Percentiles rank a stretch among this genome's conserved stretches.
Evolutionary conservation across 2,113 vertebrate species (phyloP).

Genomic region (Paracanthobrama guichenoti): DNA sequence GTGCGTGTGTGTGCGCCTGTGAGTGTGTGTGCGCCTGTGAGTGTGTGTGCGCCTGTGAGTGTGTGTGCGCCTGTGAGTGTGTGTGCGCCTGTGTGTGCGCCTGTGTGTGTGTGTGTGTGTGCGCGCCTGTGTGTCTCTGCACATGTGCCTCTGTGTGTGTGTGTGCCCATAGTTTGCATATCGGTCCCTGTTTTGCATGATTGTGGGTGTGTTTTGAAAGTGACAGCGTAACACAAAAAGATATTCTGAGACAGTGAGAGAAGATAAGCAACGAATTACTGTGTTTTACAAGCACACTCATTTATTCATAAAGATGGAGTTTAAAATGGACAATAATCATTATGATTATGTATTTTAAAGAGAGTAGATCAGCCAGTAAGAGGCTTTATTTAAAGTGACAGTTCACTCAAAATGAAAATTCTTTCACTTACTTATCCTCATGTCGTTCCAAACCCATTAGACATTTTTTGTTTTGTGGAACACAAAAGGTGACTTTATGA

Average conservation of each 20-base stretch:
- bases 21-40: no score
- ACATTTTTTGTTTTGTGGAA: background rate
- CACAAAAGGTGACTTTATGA: background rate
- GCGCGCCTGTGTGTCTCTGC: no score
- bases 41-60: no score
- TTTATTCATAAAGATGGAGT: no score
- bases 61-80: no score
- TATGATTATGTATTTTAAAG: background rate
- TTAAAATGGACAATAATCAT: background rate
- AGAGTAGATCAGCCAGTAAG: background rate
- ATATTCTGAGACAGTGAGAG: background rate
- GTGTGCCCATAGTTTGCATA: background rate
- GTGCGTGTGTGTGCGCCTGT: no score
- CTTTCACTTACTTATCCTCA: background rate
- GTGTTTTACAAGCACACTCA: background rate
- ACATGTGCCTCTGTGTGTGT: no score
- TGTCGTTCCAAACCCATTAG: background rate
- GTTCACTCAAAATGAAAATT: background rate
- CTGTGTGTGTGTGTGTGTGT: no score
- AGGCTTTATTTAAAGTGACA: background rate
- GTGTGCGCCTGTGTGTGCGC: no score
- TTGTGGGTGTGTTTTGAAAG: slow-evolving; percentile 6
- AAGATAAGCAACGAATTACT: background rate
- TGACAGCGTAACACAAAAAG: background rate
- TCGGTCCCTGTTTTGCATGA: slow-evolving; percentile 26